Base-by-base conservation (phyloP, 1,140 invertebrate species). In the Galleria mellonella region DNA sequence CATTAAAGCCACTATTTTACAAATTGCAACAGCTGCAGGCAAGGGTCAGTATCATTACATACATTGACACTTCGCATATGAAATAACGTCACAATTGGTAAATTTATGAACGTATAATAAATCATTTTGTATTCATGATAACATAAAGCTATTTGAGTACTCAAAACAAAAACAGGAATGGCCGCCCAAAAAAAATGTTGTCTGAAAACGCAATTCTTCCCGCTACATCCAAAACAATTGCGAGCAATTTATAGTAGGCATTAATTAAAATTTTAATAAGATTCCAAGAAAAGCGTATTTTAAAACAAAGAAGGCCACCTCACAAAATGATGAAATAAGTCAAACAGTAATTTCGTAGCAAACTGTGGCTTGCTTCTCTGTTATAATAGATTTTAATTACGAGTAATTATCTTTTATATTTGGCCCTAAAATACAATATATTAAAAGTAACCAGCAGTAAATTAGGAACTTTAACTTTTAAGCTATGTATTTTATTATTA, bases 191-290 rank as follows among this genome's bases (percentile, higher is more conserved):
- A 23, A 23, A 43, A 40, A 27, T 27, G 36, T 39, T 32, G 44
- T 15, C 41, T 32, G 35, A 32, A 47, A 47, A 47, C 33, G 37
- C 32, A 52, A 55, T 33, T 47, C 45, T 60, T 50, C 43, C 44
- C 45, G 46, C 51, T 46, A 51, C 50, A 53, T 47, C 32, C 40
- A 48, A 60, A 47, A 52, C 47, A 55, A 56, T 56, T 55, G 43
- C 40, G 17, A 52, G 40, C 42, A 60, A 55, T 60, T 55, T 55
- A 60, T 60, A 55, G 57, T 50, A 55, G 29, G 49, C 57, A 58
- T 66, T 66, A 66, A 62, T 66, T 66, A 66, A 66, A 62, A 66
- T 56, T 60, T 62, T 66, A 66, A 62, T 66, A 66, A 62, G 53
- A 62, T 59, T 55, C 31, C 23, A 10, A 29, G 43, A 35, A 28